These are phyloP conservation scores for Procambarus clarkii DNA, from an alignment of 1,140 invertebrate species.

Conservation along the genomic window DNA sequence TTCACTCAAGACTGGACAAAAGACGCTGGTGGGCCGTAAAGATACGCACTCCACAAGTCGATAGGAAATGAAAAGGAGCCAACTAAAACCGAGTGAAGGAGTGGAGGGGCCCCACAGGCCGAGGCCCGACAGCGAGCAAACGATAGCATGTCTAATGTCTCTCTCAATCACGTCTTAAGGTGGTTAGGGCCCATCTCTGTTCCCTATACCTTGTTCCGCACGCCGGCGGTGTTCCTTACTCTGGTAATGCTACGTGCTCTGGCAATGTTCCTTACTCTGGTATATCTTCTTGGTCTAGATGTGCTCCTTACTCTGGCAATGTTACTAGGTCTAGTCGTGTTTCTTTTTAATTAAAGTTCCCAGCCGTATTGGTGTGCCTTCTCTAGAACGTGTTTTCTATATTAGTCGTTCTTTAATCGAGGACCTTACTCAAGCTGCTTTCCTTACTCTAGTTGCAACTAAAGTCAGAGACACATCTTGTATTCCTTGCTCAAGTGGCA, in stretches of 20 bases:
- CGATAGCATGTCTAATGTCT: constrained; percentile 65
- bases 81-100: constrained; percentile 53
- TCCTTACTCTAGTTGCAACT: too few species aligned
- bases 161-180: constrained; percentile 63
- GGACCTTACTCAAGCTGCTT: too few species aligned
- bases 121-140: constrained; percentile 65
- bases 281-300: background rate
- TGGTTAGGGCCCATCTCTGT: background rate
- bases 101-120: constrained; percentile 39
- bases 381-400: too few species aligned
- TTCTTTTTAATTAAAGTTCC: too few species aligned
- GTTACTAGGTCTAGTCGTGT: too few species aligned
- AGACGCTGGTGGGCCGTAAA: background rate
- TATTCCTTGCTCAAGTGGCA: too few species aligned
- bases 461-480: too few species aligned
- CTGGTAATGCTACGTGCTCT: background rate
- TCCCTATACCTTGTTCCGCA: background rate
- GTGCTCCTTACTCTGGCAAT: too few species aligned
- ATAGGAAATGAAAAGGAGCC: constrained; percentile 53
- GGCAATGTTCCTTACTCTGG: background rate
- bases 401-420: too few species aligned
- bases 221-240: background rate
- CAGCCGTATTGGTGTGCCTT: too few species aligned
- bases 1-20: constrained; percentile 64
- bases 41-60: constrained; percentile 13